Percentiles rank a stretch among this genome's conserved stretches.
These are phyloP conservation scores for Oegoconia quadripuncta DNA, from an alignment of 2,888 invertebrate species.

Conservation along the genomic window DNA sequence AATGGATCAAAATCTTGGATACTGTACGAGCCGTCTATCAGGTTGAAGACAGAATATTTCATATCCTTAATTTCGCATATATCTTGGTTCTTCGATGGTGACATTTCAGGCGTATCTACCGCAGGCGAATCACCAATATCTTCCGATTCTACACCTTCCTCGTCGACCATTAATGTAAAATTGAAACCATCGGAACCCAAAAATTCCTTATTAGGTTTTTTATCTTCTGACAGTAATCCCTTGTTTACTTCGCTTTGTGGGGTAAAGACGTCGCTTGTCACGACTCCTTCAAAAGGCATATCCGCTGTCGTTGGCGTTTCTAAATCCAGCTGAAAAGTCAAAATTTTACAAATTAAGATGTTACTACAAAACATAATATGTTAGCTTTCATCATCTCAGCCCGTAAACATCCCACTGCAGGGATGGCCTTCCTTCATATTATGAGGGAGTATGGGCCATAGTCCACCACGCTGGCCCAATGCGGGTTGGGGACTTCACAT, in stretches of 20 bases:
- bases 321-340: slow-evolving; percentile 61
- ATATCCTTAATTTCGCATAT: slow-evolving; percentile 18
- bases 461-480: too few relatives aligned
- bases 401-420: too few relatives aligned
- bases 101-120: slow-evolving; percentile 37
- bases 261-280: slow-evolving; percentile 54
- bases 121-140: slow-evolving; percentile 33
- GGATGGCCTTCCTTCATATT: too few relatives aligned
- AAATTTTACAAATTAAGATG: slow-evolving; percentile 6
- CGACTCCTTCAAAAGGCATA: slow-evolving; percentile 53
- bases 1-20: slow-evolving; percentile 69
- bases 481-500: too few relatives aligned
- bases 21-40: slow-evolving; percentile 70
- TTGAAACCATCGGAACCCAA: slow-evolving; percentile 59
- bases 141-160: slow-evolving; percentile 44
- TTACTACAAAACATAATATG: too few relatives aligned
- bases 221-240: slow-evolving; percentile 36
- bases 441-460: too few relatives aligned
- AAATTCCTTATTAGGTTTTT: slow-evolving; percentile 49
- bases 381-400: too few relatives aligned
- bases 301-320: slow-evolving; percentile 75
- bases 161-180: slow-evolving; percentile 61
- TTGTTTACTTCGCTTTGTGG: slow-evolving; percentile 51
- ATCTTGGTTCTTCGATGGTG: slow-evolving; percentile 42
- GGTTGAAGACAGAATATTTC: slow-evolving; percentile 58